A percentile compares a stretch with the other conserved stretches of the same genome.
These are phyloP conservation scores for Mycteria americana DNA, from an alignment of 2,797 vertebrate species.

Conservation along the genomic window DNA sequence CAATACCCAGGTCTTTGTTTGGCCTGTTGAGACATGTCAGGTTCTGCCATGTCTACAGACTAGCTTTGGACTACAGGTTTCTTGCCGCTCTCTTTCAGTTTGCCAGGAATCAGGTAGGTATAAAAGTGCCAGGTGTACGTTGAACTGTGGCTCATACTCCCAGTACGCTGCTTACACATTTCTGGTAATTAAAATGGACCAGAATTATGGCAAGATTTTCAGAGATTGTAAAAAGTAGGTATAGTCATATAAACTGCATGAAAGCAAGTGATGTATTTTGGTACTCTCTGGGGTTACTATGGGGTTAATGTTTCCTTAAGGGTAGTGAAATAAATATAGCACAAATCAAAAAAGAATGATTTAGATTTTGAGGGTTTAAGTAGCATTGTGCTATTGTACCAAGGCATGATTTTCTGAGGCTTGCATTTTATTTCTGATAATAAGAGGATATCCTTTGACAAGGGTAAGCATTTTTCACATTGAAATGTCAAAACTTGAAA, in stretches of 20 bases:
- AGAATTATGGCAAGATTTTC: neutral
- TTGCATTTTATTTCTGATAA: conserved; percentile 24
- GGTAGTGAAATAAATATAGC: neutral
- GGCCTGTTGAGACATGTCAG: neutral
- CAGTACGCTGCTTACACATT: fast-evolving
- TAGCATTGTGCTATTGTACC: neutral
- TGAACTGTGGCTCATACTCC: neutral
- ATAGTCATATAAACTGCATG: neutral
- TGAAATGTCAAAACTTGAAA: conserved; percentile 31
- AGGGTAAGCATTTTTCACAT: neutral
- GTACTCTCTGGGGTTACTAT: neutral
- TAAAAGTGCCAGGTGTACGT: neutral
- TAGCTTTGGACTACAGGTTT: neutral
- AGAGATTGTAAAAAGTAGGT: neutral
- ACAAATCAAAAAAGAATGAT: neutral
- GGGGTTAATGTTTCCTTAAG: neutral
- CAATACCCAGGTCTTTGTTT: neutral
- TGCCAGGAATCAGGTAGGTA: neutral
- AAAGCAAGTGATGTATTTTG: neutral
- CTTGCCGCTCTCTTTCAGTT: neutral
- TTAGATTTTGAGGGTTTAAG: neutral
- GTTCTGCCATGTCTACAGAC: neutral
- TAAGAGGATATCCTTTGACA: conserved; percentile 16
- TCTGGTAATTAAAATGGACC: neutral
- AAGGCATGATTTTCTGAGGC: neutral